Evolutionary conservation across 2,888 invertebrate genomes (phyloP).

Genomic region (Bombylius major): DNA sequence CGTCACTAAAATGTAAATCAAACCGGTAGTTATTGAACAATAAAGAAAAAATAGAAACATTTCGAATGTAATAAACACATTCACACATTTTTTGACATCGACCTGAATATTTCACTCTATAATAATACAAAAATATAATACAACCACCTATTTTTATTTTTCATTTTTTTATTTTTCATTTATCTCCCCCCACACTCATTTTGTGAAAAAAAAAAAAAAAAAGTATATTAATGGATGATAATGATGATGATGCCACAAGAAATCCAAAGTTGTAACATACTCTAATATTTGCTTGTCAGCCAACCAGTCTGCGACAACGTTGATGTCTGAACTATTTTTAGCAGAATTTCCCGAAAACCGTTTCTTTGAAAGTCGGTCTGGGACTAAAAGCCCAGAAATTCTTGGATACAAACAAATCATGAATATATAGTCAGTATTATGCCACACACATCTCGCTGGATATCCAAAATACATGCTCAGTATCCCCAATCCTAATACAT

Average conservation of each 20-base stretch:
- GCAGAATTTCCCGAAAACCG: constrained; percentile 14
- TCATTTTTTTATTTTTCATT: background rate
- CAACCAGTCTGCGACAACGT: constrained; percentile 8
- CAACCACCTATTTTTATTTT: too few relatives aligned
- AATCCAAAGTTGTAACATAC: background rate
- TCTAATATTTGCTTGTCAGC: background rate
- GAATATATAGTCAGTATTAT: background rate
- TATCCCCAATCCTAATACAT: background rate
- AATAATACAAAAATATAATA: too few relatives aligned
- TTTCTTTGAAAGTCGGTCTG: constrained; percentile 16
- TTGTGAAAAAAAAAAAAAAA: background rate
- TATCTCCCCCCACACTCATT: background rate
- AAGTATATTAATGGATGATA: too few relatives aligned
- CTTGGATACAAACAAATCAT: constrained; percentile 9
- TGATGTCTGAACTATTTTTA: constrained; percentile 11
- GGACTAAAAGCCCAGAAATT: constrained; percentile 16
- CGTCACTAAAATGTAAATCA: background rate
- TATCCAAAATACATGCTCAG: constrained; percentile 4
- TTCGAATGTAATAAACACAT: background rate
- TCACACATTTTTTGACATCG: background rate
- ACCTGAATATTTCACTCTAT: background rate
- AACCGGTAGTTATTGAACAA: background rate
- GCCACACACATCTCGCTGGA: constrained; percentile 3
- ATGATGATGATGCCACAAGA: background rate
- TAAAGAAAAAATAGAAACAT: background rate